Evolutionary conservation across 1,140 invertebrate genomes (phyloP).

Genomic region (Choristoneura fumiferana): DNA sequence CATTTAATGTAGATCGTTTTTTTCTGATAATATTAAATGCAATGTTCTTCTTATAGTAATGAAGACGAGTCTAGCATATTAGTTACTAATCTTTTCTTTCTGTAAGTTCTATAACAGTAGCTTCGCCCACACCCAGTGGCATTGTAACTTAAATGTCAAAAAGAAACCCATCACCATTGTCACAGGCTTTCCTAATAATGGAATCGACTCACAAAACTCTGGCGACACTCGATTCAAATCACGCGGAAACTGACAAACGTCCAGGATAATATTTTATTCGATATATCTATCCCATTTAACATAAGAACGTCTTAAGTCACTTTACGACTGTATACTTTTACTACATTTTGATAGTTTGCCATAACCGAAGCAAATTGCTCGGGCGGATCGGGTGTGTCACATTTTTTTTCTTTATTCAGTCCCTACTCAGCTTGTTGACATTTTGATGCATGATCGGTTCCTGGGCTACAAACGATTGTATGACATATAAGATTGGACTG

Average conservation of each 20-base stretch:
- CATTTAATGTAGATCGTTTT: too few species aligned
- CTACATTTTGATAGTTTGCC: slow-evolving; percentile 12
- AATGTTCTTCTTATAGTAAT: too few species aligned
- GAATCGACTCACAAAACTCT: slow-evolving; percentile 7
- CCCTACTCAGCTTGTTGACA: slow-evolving; percentile 44
- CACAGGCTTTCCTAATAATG: slow-evolving; percentile 8
- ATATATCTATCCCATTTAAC: slow-evolving; percentile 35
- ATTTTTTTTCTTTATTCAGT: slow-evolving; percentile 37
- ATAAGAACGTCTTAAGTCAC: slow-evolving; percentile 6
- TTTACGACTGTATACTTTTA: slow-evolving; percentile 1
- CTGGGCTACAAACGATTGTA: slow-evolving; percentile 28
- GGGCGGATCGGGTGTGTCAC: slow-evolving; percentile 36
- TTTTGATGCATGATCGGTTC: slow-evolving; percentile 47
- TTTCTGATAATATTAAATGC: too few species aligned
- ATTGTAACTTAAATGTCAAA: slow-evolving; percentile 5
- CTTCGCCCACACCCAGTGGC: background rate
- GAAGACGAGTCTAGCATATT: too few species aligned
- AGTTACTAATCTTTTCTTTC: too few species aligned
- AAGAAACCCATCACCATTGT: background rate
- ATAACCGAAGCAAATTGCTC: slow-evolving; percentile 50
- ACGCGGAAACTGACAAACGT: slow-evolving; percentile 26
- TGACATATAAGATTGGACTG: slow-evolving; percentile 17
- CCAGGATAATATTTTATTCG: slow-evolving; percentile 38
- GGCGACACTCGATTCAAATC: slow-evolving; percentile 19
- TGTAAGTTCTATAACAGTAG: too few species aligned